These are phyloP conservation scores for Drosophila orena DNA, from an alignment of 1,140 invertebrate genomes.

Conservation along the genomic window DNA sequence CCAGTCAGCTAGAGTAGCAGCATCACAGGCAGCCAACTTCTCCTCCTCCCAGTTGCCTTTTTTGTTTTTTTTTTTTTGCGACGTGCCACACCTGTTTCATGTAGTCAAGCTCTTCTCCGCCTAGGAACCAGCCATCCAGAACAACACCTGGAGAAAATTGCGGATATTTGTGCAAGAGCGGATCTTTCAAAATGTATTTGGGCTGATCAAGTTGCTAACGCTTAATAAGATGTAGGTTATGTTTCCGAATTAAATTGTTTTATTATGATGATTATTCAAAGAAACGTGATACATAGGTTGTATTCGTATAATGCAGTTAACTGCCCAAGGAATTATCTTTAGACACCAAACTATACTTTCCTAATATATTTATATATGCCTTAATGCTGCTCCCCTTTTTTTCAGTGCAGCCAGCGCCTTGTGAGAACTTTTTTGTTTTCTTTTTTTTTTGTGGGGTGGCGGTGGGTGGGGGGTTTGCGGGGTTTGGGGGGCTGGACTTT, in stretches of 20 bases:
- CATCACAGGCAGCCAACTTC: conserved; percentile 47
- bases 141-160: conserved; percentile 6
- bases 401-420: conserved; percentile 52
- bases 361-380: too few species aligned
- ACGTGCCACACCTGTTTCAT: conserved; percentile 84
- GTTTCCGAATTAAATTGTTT: neutral
- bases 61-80: conserved; percentile 45
- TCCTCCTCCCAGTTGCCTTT: conserved; percentile 61
- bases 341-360: too few species aligned
- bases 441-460: neutral
- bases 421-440: conserved; percentile 69
- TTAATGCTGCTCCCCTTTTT: neutral
- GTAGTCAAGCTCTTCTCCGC: conserved; percentile 63
- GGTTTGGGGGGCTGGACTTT: conserved; percentile 21
- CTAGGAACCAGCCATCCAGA: conserved; percentile 51
- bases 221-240: neutral
- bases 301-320: too few species aligned
- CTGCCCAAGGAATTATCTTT: too few species aligned
- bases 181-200: neutral
- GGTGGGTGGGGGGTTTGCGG: too few species aligned
- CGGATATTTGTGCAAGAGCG: neutral
- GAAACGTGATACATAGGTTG: too few species aligned
- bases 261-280: too few species aligned
- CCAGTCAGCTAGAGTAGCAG: conserved; percentile 62
- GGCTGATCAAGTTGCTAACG: neutral